Percentiles rank a stretch among this genome's conserved stretches.
phyloP scores from a whole-genome alignment of 2,888 invertebrate genomes.

The Spilarctia lutea region DNA sequence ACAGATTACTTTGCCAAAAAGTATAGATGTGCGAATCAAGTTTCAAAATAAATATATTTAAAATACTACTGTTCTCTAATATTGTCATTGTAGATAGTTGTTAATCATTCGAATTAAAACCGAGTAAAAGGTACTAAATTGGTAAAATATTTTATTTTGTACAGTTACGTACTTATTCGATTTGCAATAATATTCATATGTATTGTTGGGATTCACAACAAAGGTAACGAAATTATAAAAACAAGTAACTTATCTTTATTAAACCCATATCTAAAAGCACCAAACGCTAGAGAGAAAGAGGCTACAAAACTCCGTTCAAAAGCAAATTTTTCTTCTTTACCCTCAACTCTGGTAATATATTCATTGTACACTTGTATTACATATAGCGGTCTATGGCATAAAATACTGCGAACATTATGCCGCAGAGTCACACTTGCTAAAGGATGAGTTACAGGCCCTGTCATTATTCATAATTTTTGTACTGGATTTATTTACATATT shows the following conservation, averaged over 20 bases:
- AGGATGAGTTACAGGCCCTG: slow-evolving; percentile 43
- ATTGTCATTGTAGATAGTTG: not conserved
- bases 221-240: slow-evolving; percentile 57
- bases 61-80: no score
- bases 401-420: slow-evolving; percentile 58
- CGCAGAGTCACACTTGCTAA: slow-evolving; percentile 45
- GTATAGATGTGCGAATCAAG: not conserved
- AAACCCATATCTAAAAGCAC: slow-evolving; percentile 51
- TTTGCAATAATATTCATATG: slow-evolving; percentile 12
- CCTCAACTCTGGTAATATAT: slow-evolving; percentile 48
- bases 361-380: slow-evolving; percentile 58
- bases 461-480: slow-evolving; percentile 37
- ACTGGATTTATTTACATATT: slow-evolving; percentile 33
- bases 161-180: slow-evolving; percentile 24
- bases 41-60: not conserved
- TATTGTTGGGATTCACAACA: slow-evolving; percentile 31
- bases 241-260: slow-evolving; percentile 66
- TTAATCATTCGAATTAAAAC: no score
- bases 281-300: slow-evolving; percentile 16
- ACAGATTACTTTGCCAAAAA: not conserved
- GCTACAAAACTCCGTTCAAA: slow-evolving; percentile 44
- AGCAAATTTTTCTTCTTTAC: slow-evolving; percentile 63
- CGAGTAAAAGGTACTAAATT: not conserved
- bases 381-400: slow-evolving; percentile 61
- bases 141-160: slow-evolving; percentile 9